Conservation (phyloP, 2,888 invertebrate genomes). For the Matsumyia berberina region DNA sequence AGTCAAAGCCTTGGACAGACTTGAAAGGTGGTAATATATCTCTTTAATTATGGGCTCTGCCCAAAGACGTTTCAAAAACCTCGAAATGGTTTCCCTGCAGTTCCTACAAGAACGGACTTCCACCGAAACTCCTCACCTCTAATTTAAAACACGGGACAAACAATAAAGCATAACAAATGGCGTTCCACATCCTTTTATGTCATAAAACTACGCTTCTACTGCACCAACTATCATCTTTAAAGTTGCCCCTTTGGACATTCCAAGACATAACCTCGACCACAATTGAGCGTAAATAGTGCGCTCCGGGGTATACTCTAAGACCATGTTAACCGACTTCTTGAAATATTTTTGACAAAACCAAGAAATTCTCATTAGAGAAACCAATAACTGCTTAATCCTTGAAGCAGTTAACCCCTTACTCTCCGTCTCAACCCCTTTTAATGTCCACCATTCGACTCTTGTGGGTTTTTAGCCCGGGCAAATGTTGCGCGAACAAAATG, state of each 20-base stretch:
- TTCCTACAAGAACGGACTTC: neutral
- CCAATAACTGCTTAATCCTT: constrained; percentile 84
- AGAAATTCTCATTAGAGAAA: constrained; percentile 83
- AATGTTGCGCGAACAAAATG: constrained; percentile 70
- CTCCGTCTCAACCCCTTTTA: constrained; percentile 13
- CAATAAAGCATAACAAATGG: constrained; percentile 66
- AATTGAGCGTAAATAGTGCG: constrained; percentile 30
- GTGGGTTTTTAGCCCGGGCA: constrained; percentile 42
- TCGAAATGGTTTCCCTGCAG: neutral
- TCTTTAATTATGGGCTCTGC: neutral
- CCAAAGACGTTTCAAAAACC: neutral
- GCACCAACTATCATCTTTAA: neutral
- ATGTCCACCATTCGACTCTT: constrained; percentile 54
- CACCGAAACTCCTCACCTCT: constrained; percentile 10
- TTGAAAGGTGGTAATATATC: neutral
- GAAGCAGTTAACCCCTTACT: constrained; percentile 57
- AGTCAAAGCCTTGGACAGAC: no score
- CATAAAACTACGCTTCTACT: constrained; percentile 49
- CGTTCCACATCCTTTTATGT: constrained; percentile 20
- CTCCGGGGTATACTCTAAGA: neutral
- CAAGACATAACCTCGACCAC: constrained; percentile 63
- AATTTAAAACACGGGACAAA: neutral
- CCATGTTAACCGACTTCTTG: no score
- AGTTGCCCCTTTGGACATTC: constrained; percentile 59
- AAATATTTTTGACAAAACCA: constrained; percentile 76